A percentile compares a stretch with the other conserved stretches of the same genome.
These are phyloP conservation scores for Candidula unifasciata DNA, from an alignment of 2,888 invertebrate genomes.

Conservation along the genomic window DNA sequence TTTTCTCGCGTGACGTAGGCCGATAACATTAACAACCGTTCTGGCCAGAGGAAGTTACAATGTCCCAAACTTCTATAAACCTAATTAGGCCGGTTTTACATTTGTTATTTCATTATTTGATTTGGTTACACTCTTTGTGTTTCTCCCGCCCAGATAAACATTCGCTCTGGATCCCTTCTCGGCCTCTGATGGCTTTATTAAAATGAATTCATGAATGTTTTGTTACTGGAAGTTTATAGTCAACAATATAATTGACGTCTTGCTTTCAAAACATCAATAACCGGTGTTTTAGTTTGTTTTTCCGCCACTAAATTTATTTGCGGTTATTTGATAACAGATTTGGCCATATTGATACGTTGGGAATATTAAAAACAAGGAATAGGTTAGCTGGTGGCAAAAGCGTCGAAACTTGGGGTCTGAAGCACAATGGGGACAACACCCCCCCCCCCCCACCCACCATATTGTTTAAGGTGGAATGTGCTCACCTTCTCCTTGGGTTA, in stretches of 20 bases:
- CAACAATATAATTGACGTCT: constrained; percentile 34
- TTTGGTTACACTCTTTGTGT: constrained; percentile 38
- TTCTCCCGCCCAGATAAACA: constrained; percentile 30
- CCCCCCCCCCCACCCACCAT: too few species aligned
- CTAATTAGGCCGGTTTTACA: constrained; percentile 45
- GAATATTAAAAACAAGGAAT: background rate
- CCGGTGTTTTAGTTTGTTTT: constrained; percentile 10
- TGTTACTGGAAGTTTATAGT: constrained; percentile 29
- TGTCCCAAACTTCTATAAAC: constrained; percentile 47
- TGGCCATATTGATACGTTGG: background rate
- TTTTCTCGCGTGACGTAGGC: constrained; percentile 28
- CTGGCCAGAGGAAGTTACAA: constrained; percentile 45
- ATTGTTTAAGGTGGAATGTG: too few species aligned
- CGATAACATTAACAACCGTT: constrained; percentile 40
- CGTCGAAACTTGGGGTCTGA: too few species aligned
- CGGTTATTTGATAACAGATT: background rate
- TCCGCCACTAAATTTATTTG: background rate
- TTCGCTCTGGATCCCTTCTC: background rate
- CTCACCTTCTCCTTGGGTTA: too few species aligned
- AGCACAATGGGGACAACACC: too few species aligned
- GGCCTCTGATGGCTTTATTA: constrained; percentile 31
- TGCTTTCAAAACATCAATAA: constrained; percentile 43
- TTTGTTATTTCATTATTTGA: constrained; percentile 48
- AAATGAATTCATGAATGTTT: constrained; percentile 41
- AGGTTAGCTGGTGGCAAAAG: background rate